Evolutionary conservation across 2,888 invertebrate species (phyloP).

Genomic region (Cyclophora punctaria): DNA sequence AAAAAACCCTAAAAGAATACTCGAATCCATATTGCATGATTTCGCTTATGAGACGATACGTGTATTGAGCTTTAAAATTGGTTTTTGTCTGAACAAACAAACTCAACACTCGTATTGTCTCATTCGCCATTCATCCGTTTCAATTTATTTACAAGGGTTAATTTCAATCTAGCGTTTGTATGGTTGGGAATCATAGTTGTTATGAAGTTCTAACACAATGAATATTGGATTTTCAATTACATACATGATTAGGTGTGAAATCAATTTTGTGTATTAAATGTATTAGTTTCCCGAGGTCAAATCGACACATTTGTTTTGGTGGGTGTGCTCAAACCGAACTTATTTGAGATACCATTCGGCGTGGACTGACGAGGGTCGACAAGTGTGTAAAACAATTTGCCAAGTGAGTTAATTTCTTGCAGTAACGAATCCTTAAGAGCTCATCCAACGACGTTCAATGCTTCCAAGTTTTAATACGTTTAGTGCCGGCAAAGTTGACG

Average conservation of each 20-base stretch:
- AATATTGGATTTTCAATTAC: conserved; percentile 19
- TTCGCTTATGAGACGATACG: too few relatives aligned
- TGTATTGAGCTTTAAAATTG: not conserved
- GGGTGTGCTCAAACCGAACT: conserved; percentile 26
- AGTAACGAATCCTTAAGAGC: conserved; percentile 20
- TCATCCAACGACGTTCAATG: conserved; percentile 15
- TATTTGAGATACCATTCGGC: conserved; percentile 37
- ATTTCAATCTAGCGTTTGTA: not conserved
- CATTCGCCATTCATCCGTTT: too few relatives aligned
- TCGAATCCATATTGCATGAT: too few relatives aligned
- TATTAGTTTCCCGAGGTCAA: conserved; percentile 13
- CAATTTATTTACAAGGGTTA: not conserved
- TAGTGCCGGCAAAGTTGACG: not conserved
- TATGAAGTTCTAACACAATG: conserved; percentile 18
- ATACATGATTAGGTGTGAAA: conserved; percentile 24
- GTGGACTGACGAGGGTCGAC: conserved; percentile 45
- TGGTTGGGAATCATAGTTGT: conserved; percentile 2
- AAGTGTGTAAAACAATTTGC: conserved; percentile 58
- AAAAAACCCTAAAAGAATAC: too few relatives aligned
- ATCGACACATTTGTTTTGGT: conserved; percentile 17
- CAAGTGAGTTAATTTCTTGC: conserved; percentile 43
- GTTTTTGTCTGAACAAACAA: conserved; percentile 1
- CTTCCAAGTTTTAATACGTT: conserved; percentile 17
- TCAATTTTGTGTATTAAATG: conserved; percentile 16
- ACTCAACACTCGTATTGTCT: conserved; percentile 2